Evolutionary conservation across 1,140 invertebrate genomes (phyloP), one percentile per base, ranked within the genome.

Genomic region (Hormaphis cornu): DNA sequence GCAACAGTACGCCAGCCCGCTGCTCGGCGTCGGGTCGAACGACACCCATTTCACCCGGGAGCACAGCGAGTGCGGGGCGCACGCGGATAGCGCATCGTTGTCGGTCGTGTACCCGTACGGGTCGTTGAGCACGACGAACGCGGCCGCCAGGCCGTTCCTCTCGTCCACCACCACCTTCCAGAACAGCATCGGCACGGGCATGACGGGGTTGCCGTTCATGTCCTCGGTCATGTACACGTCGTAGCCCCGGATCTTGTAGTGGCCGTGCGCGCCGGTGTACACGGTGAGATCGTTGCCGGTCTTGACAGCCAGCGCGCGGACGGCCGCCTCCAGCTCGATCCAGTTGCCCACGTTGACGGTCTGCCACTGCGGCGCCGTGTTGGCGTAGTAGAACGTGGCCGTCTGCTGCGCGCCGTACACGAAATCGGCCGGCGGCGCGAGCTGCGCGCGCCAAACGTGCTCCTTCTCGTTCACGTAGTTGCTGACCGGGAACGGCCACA

Each of bases 341-440:
- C 84, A 85, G 71, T 84, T 84, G 8, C 79, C 79, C 12, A 72
- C 76, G 73, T 86, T 85, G 70, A 85, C 81, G 9, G 74, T 75
- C 69, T 81, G 79, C 83, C 83, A 85, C 72, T 85, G 82, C 10
- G 83, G 82, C 0, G 79, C 81, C 0, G 77, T 78, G 72, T 85
- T 86, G 4, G 83, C 72, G 66, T 81, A 83, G 72, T 79, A 82
- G 63, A 81, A 83, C 0, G 79, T 81, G 0, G 77, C 74, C 10
- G 71, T 73, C 22, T 81, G 78, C 69, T 78, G 75, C 1, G 74
- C 35, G 4, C 76, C 79, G 42, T 78, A 79, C 33, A 82, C 72
- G 50, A 80, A 81, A 69, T 83, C 82, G 8, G 74, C 76, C 71
- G 80, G 80, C 0, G 81, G 78, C 0, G 75, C 70, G 26, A 82